These are phyloP conservation scores for Tiliacea citrago DNA, from an alignment of 2,888 invertebrate genomes.

Conservation along the genomic window DNA sequence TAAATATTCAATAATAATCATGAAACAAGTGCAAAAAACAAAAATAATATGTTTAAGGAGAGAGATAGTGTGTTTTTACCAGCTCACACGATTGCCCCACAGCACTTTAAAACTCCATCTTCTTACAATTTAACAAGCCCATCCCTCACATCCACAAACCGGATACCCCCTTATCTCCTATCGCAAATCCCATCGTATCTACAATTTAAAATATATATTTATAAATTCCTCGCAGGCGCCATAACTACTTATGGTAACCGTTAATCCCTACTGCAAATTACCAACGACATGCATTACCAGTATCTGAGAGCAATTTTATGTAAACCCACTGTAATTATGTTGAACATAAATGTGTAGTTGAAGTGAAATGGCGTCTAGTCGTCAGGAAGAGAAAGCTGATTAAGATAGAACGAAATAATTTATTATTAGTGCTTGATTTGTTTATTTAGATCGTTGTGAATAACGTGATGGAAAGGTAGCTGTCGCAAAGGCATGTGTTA, in stretches of 20 bases:
- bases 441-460: conserved; percentile 15
- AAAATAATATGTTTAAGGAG: no score
- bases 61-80: no score
- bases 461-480: neutral
- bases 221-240: conserved; percentile 51
- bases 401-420: conserved; percentile 46
- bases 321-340: conserved; percentile 52
- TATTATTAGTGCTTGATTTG: conserved; percentile 31
- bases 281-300: conserved; percentile 39
- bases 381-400: conserved; percentile 61
- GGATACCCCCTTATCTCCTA: conserved; percentile 4
- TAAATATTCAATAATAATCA: no score
- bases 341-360: conserved; percentile 42
- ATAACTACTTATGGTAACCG: conserved; percentile 35
- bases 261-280: conserved; percentile 48
- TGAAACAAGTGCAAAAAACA: no score
- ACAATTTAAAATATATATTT: no score
- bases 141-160: conserved; percentile 3
- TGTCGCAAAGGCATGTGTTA: neutral
- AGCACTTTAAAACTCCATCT: neutral
- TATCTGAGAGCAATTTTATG: conserved; percentile 53
- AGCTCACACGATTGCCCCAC: no score
- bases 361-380: conserved; percentile 50
- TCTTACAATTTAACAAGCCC: neutral
- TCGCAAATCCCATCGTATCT: conserved; percentile 9